Evolutionary conservation across 2,888 invertebrate genomes (phyloP), one percentile per base, ranked within the genome.

Genomic region (Ypsolopha sequella): DNA sequence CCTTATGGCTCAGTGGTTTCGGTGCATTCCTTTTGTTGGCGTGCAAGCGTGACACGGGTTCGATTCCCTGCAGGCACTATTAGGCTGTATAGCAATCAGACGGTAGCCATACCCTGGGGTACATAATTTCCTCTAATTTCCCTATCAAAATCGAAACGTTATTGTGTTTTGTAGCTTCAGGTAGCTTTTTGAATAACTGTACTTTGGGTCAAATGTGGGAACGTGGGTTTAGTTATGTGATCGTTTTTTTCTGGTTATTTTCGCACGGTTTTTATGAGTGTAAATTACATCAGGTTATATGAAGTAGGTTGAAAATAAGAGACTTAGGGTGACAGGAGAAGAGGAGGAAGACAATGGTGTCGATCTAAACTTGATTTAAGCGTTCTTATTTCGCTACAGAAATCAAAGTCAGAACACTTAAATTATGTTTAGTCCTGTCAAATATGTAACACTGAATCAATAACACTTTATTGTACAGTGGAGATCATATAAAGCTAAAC

Each of bases 61-160:
- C 72, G 74, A 69, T 61, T 69, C 80, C 85, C 81, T 72, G 70
- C 66, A 76, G 85, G 84, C 85, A 75, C 80, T 61, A 85, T 86
- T 85, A 85, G 65, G 59, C 72, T 24, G 80, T 79, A 80, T 84
- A 86, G 84, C 82, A 76, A 79, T 80, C 82, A 76, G 77, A 62
- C 85, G 75, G 85, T 85, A 86, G 85, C 81, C 65, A 62, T 8
- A 13, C 60, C 58, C 68, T 60, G 64, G 64, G 68, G 71, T 74
- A 73, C 71, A 79, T 85, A 85, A 86, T 86, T 85, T 84, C 77
- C 79, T 75, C 84, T 85, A 84, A 86, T 86, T 86, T 85, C 84
- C 85, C 75, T 84, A 85, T 85, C 85, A 85, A 80, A 85, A 76
- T 63, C 80, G 72, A 76, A 71, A 73, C 74, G 66, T 61, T 65